These are phyloP conservation scores for Panthera uncia DNA, from an alignment of 2,113 vertebrate genomes.

Conservation along the genomic window DNA sequence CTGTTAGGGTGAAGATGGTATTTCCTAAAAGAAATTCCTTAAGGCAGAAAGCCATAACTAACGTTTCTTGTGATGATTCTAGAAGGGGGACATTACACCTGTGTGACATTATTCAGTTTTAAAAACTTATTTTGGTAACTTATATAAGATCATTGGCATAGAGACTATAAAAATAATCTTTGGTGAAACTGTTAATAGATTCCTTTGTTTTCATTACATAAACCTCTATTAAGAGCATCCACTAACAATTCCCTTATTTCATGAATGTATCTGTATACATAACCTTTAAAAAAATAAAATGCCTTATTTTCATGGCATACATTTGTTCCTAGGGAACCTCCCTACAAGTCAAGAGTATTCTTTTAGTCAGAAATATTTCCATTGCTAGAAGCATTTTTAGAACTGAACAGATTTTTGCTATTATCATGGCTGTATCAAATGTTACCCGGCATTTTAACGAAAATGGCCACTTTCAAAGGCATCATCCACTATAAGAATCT, in stretches of 20 bases:
- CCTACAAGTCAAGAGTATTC: conserved; percentile 60
- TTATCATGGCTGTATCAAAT: conserved; percentile 64
- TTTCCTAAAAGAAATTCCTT: conserved; percentile 59
- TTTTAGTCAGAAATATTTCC: conserved; percentile 69
- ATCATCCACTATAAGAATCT: background rate
- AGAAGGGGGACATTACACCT: conserved; percentile 78
- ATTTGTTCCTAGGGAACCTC: conserved; percentile 61
- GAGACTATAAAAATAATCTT: conserved; percentile 74
- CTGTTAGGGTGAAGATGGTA: background rate
- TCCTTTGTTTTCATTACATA: conserved; percentile 79
- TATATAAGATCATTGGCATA: conserved; percentile 76
- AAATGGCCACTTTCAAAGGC: conserved; percentile 59
- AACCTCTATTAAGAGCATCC: conserved; percentile 68
- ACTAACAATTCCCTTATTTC: conserved; percentile 66
- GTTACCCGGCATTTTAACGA: conserved; percentile 40
- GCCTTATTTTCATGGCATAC: conserved; percentile 31
- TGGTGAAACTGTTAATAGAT: conserved; percentile 70
- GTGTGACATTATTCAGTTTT: conserved; percentile 81
- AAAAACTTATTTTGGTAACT: conserved; percentile 77
- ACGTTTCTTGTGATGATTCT: conserved; percentile 61
- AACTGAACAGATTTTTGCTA: conserved; percentile 67
- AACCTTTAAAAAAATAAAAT: conserved; percentile 61
- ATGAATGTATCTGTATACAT: conserved; percentile 53
- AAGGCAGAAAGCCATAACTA: conserved; percentile 51
- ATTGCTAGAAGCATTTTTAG: conserved; percentile 72